Evolutionary conservation across 2,888 invertebrate species (phyloP).

Genomic region (Panopea generosa): DNA sequence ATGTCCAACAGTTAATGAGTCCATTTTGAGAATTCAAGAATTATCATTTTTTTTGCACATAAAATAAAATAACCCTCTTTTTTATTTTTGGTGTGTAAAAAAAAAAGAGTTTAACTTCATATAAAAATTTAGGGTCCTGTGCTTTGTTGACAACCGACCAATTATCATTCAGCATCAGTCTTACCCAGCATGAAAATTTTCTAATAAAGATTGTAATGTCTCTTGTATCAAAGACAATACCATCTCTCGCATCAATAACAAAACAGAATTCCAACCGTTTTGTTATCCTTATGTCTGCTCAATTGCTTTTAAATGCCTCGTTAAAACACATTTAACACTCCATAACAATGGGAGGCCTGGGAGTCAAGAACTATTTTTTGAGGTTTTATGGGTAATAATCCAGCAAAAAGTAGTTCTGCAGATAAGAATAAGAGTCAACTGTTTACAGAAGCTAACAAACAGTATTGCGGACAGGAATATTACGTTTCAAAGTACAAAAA

Average conservation of each 20-base stretch:
- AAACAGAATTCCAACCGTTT: conserved; percentile 57
- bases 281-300: conserved; percentile 50
- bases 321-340: conserved; percentile 61
- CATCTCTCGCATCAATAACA: conserved; percentile 45
- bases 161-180: conserved; percentile 8
- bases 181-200: conserved; percentile 9
- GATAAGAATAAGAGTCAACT: conserved; percentile 32
- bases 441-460: conserved; percentile 28
- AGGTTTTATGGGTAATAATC: conserved; percentile 55
- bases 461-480: conserved; percentile 13
- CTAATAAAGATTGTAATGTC: conserved; percentile 8
- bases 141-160: neutral
- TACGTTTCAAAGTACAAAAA: conserved; percentile 32
- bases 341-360: conserved; percentile 54
- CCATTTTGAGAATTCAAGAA: no score
- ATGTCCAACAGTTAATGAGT: no score
- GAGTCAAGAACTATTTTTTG: conserved; percentile 40
- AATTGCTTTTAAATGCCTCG: conserved; percentile 60
- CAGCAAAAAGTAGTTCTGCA: conserved; percentile 38
- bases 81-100: neutral
- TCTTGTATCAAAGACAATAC: conserved; percentile 55
- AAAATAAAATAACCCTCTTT: neutral
- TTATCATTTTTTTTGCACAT: no score
- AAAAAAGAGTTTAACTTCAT: neutral
- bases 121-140: no score